phyloP scores from a whole-genome alignment of 2,113 vertebrate genomes.

The Mirza zaza region DNA sequence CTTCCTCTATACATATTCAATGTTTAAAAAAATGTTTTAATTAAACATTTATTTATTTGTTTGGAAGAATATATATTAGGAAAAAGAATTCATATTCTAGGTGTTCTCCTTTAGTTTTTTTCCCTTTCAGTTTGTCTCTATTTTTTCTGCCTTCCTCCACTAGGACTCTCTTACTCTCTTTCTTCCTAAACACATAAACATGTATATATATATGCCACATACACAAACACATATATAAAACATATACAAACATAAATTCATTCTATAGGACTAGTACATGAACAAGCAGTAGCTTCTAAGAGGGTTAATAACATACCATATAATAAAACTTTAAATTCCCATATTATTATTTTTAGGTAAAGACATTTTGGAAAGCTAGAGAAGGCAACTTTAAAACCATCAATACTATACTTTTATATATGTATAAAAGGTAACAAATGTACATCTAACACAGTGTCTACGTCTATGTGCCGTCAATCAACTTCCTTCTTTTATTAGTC shows the following conservation, averaged over 20 bases:
- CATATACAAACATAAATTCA: background rate
- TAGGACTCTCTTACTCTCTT: background rate
- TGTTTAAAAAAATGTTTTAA: slow-evolving; percentile 26
- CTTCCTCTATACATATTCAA: slow-evolving; percentile 58
- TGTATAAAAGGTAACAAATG: slow-evolving; percentile 49
- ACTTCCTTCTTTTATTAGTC: slow-evolving; percentile 82
- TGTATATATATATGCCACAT: background rate
- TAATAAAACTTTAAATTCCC: background rate
- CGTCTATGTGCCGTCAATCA: slow-evolving; percentile 79
- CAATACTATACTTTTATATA: slow-evolving; percentile 59
- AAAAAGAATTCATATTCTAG: background rate
- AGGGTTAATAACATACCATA: background rate
- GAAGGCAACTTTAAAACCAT: slow-evolving; percentile 68
- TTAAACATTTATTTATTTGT: slow-evolving; percentile 47
- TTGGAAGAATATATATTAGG: slow-evolving; percentile 9
- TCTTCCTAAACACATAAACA: background rate
- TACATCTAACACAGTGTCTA: slow-evolving; percentile 58
- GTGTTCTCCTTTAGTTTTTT: background rate
- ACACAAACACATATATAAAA: background rate
- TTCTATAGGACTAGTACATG: background rate
- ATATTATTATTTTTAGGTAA: background rate
- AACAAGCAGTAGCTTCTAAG: background rate
- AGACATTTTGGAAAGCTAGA: slow-evolving; percentile 44
- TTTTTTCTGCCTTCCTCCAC: background rate
- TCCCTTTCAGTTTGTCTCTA: background rate